Evolutionary conservation across 2,113 vertebrate species (phyloP).

Genomic region (Neolamprologus cancellatus): DNA sequence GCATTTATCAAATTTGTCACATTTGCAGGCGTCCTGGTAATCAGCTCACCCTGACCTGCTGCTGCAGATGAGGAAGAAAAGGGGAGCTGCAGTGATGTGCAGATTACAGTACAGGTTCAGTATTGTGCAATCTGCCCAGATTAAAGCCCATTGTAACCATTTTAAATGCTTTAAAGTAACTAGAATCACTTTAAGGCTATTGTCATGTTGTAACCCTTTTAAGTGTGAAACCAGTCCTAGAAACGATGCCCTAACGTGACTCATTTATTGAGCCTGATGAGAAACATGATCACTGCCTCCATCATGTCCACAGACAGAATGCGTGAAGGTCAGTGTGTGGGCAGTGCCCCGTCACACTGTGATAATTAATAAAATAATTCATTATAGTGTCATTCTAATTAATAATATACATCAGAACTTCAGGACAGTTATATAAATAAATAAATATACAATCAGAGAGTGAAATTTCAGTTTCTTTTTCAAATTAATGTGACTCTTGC

Average conservation of each 20-base stretch:
- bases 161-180: background rate
- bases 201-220: background rate
- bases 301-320: background rate
- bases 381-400: background rate
- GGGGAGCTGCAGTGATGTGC: background rate
- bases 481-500: background rate
- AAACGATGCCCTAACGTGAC: background rate
- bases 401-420: background rate
- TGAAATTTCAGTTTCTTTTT: background rate
- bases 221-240: background rate
- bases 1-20: constrained; percentile 26
- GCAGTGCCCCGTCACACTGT: background rate
- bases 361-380: background rate
- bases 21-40: constrained; percentile 16
- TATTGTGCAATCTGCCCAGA: background rate
- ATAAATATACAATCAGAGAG: background rate
- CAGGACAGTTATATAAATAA: background rate
- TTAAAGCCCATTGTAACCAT: background rate
- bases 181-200: background rate
- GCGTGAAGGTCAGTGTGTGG: background rate
- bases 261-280: background rate
- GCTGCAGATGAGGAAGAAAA: background rate
- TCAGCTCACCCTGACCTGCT: background rate
- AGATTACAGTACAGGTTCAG: background rate
- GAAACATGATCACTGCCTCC: background rate